Conservation (phyloP, 2,113 vertebrate species). For the Laterallus jamaicensis region DNA sequence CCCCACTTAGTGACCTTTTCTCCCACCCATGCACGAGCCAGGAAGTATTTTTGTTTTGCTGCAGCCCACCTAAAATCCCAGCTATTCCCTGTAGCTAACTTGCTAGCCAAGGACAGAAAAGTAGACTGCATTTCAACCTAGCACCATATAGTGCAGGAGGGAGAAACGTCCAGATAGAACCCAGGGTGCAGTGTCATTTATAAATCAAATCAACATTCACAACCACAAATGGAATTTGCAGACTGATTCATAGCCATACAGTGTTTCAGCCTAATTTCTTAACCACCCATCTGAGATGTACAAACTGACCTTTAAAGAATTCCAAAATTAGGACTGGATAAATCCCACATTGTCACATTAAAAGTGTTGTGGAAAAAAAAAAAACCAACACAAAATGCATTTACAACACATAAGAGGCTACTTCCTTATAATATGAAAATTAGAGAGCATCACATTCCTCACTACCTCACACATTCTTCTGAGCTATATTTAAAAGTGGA, state of each 20-base stretch:
- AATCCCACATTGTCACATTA: background rate
- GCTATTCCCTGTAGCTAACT: background rate
- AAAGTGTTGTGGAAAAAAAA: background rate
- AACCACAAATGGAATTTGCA: background rate
- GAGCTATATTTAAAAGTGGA: background rate
- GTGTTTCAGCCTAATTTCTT: constrained; percentile 5
- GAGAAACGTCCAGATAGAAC: background rate
- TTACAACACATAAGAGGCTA: background rate
- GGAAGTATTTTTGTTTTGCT: background rate
- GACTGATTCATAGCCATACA: background rate
- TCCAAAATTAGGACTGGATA: background rate
- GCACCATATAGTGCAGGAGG: background rate
- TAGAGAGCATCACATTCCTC: background rate
- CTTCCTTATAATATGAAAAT: background rate
- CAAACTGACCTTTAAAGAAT: constrained; percentile 10
- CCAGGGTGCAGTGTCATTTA: background rate
- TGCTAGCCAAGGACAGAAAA: background rate
- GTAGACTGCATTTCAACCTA: background rate
- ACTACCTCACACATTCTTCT: background rate
- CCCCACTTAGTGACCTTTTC: background rate
- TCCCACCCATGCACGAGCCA: background rate
- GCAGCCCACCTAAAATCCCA: background rate
- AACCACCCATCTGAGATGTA: background rate
- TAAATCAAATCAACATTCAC: constrained; percentile 13
- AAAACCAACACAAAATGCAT: background rate